Evolutionary conservation across 1,140 invertebrate genomes (phyloP).

Genomic region (Drosophila punjabiensis): DNA sequence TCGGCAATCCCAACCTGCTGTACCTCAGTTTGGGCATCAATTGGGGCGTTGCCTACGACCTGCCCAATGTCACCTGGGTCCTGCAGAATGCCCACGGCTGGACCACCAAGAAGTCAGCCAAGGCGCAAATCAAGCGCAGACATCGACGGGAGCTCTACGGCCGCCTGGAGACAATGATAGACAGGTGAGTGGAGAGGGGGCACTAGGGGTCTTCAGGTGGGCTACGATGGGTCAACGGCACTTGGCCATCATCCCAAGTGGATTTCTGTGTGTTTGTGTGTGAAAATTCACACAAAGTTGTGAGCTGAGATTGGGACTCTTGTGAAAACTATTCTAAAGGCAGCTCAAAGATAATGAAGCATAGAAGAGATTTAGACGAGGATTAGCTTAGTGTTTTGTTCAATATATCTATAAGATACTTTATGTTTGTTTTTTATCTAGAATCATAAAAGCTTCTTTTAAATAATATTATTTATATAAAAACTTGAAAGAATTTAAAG

Average conservation of each 20-base stretch:
- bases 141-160: constrained; percentile 89
- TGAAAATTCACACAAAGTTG: constrained; percentile 28
- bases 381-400: not conserved
- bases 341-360: not conserved
- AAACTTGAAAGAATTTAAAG: not conserved
- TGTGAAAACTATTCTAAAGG: not conserved
- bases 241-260: constrained; percentile 5
- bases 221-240: constrained; percentile 7
- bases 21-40: constrained; percentile 86
- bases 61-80: constrained; percentile 90
- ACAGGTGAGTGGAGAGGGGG: constrained; percentile 86
- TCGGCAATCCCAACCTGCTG: constrained; percentile 79
- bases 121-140: constrained; percentile 86
- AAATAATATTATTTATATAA: not conserved
- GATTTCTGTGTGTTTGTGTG: not conserved
- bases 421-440: no score
- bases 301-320: constrained; percentile 2
- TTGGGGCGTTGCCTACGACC: constrained; percentile 91
- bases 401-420: not conserved
- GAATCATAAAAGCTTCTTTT: not conserved
- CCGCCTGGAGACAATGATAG: constrained; percentile 89
- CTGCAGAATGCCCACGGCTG: constrained; percentile 85
- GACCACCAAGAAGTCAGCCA: constrained; percentile 58
- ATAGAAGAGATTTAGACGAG: not conserved
- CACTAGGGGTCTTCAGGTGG: not conserved